Evolutionary conservation across 2,113 vertebrate species (phyloP), one percentile per base, ranked within the genome.

Genomic region (Gymnocephalus cernua): DNA sequence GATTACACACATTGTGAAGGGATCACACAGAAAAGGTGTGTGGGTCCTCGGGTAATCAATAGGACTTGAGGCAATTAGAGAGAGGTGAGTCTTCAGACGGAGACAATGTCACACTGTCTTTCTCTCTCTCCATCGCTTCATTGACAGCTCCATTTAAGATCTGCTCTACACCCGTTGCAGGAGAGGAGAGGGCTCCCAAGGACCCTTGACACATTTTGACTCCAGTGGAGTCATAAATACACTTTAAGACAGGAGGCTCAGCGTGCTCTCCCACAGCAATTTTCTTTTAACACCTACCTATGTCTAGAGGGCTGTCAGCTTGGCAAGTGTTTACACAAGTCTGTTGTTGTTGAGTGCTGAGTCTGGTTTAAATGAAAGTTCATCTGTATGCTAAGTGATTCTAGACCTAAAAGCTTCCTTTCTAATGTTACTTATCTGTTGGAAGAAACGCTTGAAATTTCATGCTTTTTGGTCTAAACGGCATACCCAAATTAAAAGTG

Each of bases 51-150:
- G 44, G 47, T 92, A 81, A 93, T 93, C 91, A 88, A 92, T 92
- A 82, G 29, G 61, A 85, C 87, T 81, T 63, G 41, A 88, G 85
- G 88, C 88, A 90, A 90, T 92, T 91, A 93, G 68, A 90, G 65
- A 80, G 83, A 89, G 86, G 84, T 70, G 77, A 89, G 76, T 77
- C 45, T 83, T 88, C 82, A 84, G 74, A 85, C 27, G 0, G 62
- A 89, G 83, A 87, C 89, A 67, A 80, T 71, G 78, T 91, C 85
- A 59, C 38, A 62, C 66, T 45, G 59, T 62, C 80, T 83, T 56
- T 77, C 38, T 56, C 51, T 44, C 57, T 59, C 62, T 70, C 56
- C 27, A 9, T 54, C 2, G 18, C 74, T 70, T 82, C 72, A 58
- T 6, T 66, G 74, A 85, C 65, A 73, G 82, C 63, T 83, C 78